Evolutionary conservation across 37 sponge, comb jelly and placozoan genomes (phyloP).

Genomic region (Chondrilla cf. caribensis): DNA sequence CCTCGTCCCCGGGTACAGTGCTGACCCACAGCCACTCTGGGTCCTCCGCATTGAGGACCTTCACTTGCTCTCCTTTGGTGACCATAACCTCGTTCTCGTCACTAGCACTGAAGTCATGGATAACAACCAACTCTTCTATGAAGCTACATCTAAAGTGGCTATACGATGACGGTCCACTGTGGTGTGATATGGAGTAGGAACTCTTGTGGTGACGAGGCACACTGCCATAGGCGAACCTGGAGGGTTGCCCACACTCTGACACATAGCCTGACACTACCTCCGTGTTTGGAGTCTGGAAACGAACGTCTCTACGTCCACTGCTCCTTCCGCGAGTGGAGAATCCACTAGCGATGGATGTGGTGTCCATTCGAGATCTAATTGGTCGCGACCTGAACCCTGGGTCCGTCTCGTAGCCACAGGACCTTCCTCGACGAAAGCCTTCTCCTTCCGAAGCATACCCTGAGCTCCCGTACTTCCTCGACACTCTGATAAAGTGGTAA

Average conservation of each 20-base stretch:
- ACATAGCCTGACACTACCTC: slow-evolving; percentile 10
- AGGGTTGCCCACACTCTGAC: slow-evolving; percentile 20
- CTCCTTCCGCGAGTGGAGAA: background rate
- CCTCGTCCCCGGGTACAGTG: slow-evolving; percentile 61
- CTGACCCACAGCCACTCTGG: slow-evolving; percentile 73
- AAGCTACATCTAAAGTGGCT: slow-evolving; percentile 40
- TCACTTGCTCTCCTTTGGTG: slow-evolving; percentile 67
- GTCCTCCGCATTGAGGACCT: slow-evolving; percentile 78
- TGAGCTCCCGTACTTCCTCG: slow-evolving; percentile 58
- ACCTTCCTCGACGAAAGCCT: slow-evolving; percentile 14
- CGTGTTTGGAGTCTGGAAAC: background rate
- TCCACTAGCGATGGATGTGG: background rate
- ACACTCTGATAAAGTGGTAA: slow-evolving; percentile 58
- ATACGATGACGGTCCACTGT: slow-evolving; percentile 39
- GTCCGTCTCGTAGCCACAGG: slow-evolving; percentile 77
- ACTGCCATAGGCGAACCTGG: slow-evolving; percentile 22
- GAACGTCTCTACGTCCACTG: background rate
- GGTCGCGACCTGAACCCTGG: background rate
- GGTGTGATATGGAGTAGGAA: slow-evolving; percentile 20
- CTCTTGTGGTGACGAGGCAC: background rate
- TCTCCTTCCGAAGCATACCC: slow-evolving; percentile 77
- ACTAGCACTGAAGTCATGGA: slow-evolving; percentile 69
- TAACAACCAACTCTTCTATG: slow-evolving; percentile 78
- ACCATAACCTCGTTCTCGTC: slow-evolving; percentile 78
- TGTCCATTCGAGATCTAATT: background rate